Percentiles rank a stretch among this genome's conserved stretches.
phyloP scores from a whole-genome alignment of 2,888 invertebrate species.

The Coecobrya sp. region DNA sequence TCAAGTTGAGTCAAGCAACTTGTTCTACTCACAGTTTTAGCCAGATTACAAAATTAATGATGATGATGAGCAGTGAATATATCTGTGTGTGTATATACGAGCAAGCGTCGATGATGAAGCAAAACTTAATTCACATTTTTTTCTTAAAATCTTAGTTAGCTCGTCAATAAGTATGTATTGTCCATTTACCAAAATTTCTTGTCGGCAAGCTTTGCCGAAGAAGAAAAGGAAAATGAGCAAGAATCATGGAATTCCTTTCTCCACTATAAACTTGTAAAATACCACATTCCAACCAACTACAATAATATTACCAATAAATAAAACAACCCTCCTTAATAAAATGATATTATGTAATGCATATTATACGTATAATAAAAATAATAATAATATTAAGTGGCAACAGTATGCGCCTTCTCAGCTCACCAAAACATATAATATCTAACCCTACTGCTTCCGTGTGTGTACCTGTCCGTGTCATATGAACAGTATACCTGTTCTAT shows the following conservation, averaged over 20 bases:
- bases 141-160: constrained; percentile 41
- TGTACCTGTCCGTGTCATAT: constrained; percentile 17
- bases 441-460: constrained; percentile 27
- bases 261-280: constrained; percentile 69
- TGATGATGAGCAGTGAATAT: constrained; percentile 21
- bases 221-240: constrained; percentile 52
- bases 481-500: constrained; percentile 32
- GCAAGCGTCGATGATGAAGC: constrained; percentile 20
- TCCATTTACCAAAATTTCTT: constrained; percentile 29
- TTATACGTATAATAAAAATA: constrained; percentile 53
- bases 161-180: constrained; percentile 18
- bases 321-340: constrained; percentile 63
- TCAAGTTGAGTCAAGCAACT: constrained; percentile 63
- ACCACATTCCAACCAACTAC: constrained; percentile 72
- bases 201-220: constrained; percentile 28
- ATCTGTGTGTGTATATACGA: neutral
- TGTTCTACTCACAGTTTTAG: constrained; percentile 55
- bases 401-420: constrained; percentile 18
- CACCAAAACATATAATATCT: constrained; percentile 24
- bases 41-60: constrained; percentile 49
- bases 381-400: constrained; percentile 57
- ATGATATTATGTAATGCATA: constrained; percentile 56
- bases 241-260: constrained; percentile 72
- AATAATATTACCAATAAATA: constrained; percentile 66
- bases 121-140: constrained; percentile 50